Evolutionary conservation across 1,140 invertebrate species (phyloP), one percentile per base, ranked within the genome.

Genomic region (Notospermus geniculatus): DNA sequence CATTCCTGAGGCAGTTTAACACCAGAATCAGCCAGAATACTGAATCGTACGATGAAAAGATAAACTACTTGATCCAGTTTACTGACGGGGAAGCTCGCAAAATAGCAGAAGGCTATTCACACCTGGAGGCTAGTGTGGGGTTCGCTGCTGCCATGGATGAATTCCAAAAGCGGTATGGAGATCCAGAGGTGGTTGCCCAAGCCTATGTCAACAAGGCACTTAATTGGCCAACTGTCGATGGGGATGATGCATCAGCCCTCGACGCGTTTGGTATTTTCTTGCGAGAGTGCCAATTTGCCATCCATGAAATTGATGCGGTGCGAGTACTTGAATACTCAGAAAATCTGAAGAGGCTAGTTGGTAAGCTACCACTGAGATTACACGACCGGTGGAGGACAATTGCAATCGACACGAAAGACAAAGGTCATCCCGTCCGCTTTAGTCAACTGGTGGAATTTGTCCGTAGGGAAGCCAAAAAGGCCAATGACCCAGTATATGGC

Each of bases 311-410:
- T 43, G 39, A n/a, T 13, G 39, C 39, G n/a, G 39, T 43, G n/a
- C 39, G 39, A 13, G 39, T 43, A 43, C 39, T 43, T 13, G 39
- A 43, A 43, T 43, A 43, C 39, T 43, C 39, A 43, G 39, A 43
- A n/a, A 43, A 43, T n/a, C n/a, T 43, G 11, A 43, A 43, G 39
- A 43, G n/a, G 39, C 11, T 43, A 11, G 39, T 43, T 43, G 39
- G 11, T 43, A 43, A 43, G n/a, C 39, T 43, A 11, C 39, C 39
- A n/a, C n/a, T 43, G 11, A 43, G n/a, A n/a, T n/a, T 43, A 11
- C 39, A 43, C n/a, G 39, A 43, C 39, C 11, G 39, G 39, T 43
- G 39, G 39, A 43, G 39, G n/a, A 13, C 39, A 13, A 43, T 43
- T 43, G 39, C n/a, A n/a, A 13, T 43, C 39, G 39, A 43, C 39